Percentiles rank a stretch among this genome's conserved stretches.
phyloP scores from a whole-genome alignment of 2,888 invertebrate genomes.

The Serrognathus titanus region DNA sequence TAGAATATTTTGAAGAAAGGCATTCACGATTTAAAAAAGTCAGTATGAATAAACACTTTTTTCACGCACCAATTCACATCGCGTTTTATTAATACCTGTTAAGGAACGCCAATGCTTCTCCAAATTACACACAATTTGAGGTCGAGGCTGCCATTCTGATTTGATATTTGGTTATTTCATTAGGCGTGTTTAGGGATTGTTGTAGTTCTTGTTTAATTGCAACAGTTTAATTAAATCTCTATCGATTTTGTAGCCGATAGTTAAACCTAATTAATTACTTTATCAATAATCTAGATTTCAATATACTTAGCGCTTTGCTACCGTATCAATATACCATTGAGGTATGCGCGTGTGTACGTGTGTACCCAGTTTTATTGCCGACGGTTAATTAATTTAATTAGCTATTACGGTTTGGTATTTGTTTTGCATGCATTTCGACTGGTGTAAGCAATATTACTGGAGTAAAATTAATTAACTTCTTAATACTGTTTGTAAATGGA shows the following conservation, averaged over 20 bases:
- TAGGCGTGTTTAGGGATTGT: conserved; percentile 30
- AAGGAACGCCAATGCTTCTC: conserved; percentile 19
- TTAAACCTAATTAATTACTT: conserved; percentile 21
- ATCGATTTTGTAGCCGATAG: conserved; percentile 19
- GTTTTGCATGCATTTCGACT: neutral
- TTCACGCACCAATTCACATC: too few species aligned
- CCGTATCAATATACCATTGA: too few species aligned
- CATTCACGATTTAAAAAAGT: too few species aligned
- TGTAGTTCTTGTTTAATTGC: conserved; percentile 30
- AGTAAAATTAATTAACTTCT: too few species aligned
- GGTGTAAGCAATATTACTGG: too few species aligned
- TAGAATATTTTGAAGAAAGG: too few species aligned
- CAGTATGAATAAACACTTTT: too few species aligned
- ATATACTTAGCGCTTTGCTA: conserved; percentile 10
- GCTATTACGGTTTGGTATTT: conserved; percentile 7
- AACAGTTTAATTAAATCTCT: conserved; percentile 31
- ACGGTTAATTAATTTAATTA: conserved; percentile 12
- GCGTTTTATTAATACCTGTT: too few species aligned
- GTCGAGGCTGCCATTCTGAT: conserved; percentile 26
- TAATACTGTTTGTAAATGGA: too few species aligned
- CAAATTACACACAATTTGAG: conserved; percentile 27
- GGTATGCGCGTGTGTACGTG: neutral
- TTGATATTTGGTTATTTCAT: conserved; percentile 32
- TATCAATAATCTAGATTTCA: conserved; percentile 18
- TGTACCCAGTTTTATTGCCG: conserved; percentile 6